These are phyloP conservation scores for Antechinus flavipes DNA, from an alignment of 2,113 vertebrate species.

Conservation along the genomic window DNA sequence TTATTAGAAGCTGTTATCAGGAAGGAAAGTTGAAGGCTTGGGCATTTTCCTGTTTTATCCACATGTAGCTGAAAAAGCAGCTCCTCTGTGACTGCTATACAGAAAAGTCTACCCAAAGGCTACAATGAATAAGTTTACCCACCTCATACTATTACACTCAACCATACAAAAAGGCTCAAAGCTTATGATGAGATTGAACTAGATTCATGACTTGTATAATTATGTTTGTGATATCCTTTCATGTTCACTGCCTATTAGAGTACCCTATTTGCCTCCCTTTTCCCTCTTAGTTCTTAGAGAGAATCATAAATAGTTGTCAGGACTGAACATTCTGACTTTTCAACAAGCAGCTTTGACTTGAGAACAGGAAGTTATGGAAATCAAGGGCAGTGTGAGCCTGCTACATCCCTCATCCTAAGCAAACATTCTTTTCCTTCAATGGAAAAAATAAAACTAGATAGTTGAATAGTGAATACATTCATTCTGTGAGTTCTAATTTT, in stretches of 20 bases:
- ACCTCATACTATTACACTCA: neutral
- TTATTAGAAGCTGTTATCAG: slow-evolving; percentile 29
- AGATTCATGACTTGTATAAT: neutral
- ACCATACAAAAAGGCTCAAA: neutral
- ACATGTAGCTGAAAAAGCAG: neutral
- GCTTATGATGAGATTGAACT: neutral
- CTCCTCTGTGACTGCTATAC: neutral
- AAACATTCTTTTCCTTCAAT: neutral
- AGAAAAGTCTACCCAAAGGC: neutral
- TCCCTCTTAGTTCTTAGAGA: neutral
- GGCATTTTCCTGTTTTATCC: neutral
- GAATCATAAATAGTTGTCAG: neutral
- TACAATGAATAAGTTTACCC: neutral
- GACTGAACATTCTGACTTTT: neutral
- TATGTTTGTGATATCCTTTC: neutral
- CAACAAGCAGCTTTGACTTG: neutral
- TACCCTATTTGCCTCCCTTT: neutral
- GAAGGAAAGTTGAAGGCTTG: slow-evolving; percentile 35
- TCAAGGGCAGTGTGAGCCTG: neutral
- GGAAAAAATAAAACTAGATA: neutral
- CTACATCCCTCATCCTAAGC: neutral
- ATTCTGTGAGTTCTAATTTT: neutral
- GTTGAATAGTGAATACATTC: neutral
- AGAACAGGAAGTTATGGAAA: neutral
- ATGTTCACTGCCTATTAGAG: neutral